Percentiles rank a stretch among this genome's conserved stretches.
Conservation (phyloP, 2,888 invertebrate genomes). For the Pachycephus smyrnensis region DNA sequence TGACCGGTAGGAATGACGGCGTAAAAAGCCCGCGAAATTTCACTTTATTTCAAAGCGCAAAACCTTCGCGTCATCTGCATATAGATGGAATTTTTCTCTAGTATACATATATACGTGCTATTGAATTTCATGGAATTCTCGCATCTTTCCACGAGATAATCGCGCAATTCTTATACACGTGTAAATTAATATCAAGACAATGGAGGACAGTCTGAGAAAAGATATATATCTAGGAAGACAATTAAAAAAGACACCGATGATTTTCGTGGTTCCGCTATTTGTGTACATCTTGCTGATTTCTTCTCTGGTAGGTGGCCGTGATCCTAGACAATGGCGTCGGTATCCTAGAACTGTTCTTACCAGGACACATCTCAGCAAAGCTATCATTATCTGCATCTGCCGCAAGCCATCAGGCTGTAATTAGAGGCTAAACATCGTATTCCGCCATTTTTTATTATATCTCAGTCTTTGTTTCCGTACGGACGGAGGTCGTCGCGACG, state of each 20-base stretch:
- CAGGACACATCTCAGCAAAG: slow-evolving; percentile 55
- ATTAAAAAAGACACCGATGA: neutral
- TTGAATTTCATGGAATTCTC: neutral
- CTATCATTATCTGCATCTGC: slow-evolving; percentile 64
- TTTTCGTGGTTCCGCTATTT: slow-evolving; percentile 11
- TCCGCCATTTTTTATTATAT: slow-evolving; percentile 50
- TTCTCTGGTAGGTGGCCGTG: neutral
- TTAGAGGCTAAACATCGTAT: slow-evolving; percentile 48
- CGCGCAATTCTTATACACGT: neutral
- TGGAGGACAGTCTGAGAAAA: neutral
- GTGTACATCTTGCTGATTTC: neutral
- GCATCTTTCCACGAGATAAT: neutral
- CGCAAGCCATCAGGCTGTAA: slow-evolving; percentile 49
- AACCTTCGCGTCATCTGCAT: slow-evolving; percentile 43
- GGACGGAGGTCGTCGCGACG: slow-evolving; percentile 11
- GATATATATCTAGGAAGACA: neutral
- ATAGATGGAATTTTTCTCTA: slow-evolving; percentile 38
- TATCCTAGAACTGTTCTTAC: slow-evolving; percentile 8
- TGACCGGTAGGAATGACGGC: neutral
- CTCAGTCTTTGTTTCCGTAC: slow-evolving; percentile 47
- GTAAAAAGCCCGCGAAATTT: slow-evolving; percentile 26
- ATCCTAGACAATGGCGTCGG: slow-evolving; percentile 1
- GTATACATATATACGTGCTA: neutral
- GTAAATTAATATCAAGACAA: neutral
- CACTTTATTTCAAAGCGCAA: slow-evolving; percentile 35